Percentiles rank a stretch among this genome's conserved stretches.
Conservation (phyloP, 2,113 vertebrate genomes). For the Ophthalmolycus amberensis region DNA sequence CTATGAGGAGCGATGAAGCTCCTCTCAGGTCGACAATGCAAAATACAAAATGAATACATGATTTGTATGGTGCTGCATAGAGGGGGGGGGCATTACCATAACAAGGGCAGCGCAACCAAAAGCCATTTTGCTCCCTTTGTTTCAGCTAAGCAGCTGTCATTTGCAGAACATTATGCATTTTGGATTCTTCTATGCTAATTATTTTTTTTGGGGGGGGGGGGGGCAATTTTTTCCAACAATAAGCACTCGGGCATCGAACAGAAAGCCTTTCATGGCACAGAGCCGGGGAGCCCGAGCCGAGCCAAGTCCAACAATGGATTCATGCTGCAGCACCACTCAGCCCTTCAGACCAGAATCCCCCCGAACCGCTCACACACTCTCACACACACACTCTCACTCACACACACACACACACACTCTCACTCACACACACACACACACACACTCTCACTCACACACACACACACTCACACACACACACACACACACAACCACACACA, state of each 20-base stretch:
- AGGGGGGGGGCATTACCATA: slow-evolving; percentile 85
- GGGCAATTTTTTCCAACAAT: slow-evolving; percentile 87
- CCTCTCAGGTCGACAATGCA: slow-evolving; percentile 53
- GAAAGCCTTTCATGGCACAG: slow-evolving; percentile 94
- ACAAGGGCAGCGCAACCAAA: slow-evolving; percentile 86
- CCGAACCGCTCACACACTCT: slow-evolving; percentile 56
- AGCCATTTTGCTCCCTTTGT: slow-evolving; percentile 89
- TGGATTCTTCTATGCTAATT: slow-evolving; percentile 97
- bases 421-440: slow-evolving; percentile 75
- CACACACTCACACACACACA: slow-evolving; percentile 58
- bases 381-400: slow-evolving; percentile 47
- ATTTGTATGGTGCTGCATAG: slow-evolving; percentile 57
- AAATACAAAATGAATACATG: slow-evolving; percentile 19
- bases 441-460: slow-evolving; percentile 39
- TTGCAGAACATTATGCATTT: slow-evolving; percentile 92
- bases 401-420: slow-evolving; percentile 72
- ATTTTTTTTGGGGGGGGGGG: slow-evolving; percentile 84
- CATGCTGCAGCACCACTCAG: slow-evolving; percentile 74
- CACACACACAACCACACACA: too few species aligned
- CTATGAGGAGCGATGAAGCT: slow-evolving; percentile 16
- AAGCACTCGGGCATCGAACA: slow-evolving; percentile 91
- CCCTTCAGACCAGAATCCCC: neutral
- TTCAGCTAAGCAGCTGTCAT: slow-evolving; percentile 98
- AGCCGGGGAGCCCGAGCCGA: slow-evolving; percentile 89
- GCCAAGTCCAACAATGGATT: slow-evolving; percentile 96